Evolutionary conservation across 2,113 vertebrate species (phyloP), one percentile per base, ranked within the genome.

Genomic region (Melanerpes aurifrons): DNA sequence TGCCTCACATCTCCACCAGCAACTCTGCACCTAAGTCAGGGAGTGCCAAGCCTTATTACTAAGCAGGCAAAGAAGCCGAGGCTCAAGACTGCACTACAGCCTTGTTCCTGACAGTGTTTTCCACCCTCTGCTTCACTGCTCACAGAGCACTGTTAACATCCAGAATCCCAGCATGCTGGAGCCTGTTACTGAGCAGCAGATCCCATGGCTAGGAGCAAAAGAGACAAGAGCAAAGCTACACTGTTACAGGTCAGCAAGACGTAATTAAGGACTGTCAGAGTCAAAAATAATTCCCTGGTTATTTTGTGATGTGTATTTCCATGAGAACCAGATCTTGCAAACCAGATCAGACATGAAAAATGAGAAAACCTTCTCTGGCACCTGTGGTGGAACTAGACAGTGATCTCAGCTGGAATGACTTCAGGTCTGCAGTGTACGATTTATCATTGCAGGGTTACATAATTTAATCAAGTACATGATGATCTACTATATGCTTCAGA

Each of bases 161-260:
- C 62, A 45, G 37, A 21, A 48, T 9, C 43, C n/a, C 47, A 10
- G 54, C 63, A 22, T 10, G n/a, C 20, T 18, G 32, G 37, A 28
- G 62, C 54, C 56, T 47, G 56, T 4, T 20, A 40, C 62, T 1
- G 0, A 25, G 47, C 0, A 10, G 47, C 2, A 0, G 1, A 80
- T 21, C 40, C 56, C 19, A 40, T 4, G 22, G 70, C 69, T 28
- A 37, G 22, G 31, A 12, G 54, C 61, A 45, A 10, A 25, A 35
- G 63, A 64, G 13, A 68, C 5, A 20, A 1, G 10, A 62, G 40
- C 29, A 10, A 80, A 25, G 17, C 32, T 11, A 26, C 40, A 21
- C 26, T 20, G 40, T 37, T 80, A 22, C 31, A 7, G 58, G 25
- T 58, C 40, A 75, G 21, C 22, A 58, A 64, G 58, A 37, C 28